Evolutionary conservation across 2,113 vertebrate species (phyloP).

Genomic region (Archocentrus centrarchus): DNA sequence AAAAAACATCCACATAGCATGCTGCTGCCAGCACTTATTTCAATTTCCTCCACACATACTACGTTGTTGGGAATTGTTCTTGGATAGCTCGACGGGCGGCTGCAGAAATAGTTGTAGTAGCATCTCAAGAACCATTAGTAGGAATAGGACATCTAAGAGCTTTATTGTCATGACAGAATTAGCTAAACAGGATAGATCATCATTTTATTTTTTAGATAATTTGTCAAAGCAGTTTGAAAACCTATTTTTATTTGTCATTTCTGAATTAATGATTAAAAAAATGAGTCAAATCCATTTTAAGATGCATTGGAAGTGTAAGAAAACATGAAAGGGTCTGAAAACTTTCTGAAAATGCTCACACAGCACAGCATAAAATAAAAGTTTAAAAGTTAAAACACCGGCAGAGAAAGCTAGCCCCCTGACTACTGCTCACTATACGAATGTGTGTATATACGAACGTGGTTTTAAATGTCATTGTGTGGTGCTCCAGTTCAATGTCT

Average conservation of each 20-base stretch:
- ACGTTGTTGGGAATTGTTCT: background rate
- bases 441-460: background rate
- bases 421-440: background rate
- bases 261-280: background rate
- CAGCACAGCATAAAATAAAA: background rate
- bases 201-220: background rate
- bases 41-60: no score
- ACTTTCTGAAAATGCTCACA: background rate
- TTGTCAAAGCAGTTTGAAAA: background rate
- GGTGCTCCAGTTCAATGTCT: slow-evolving; percentile 32
- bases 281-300: background rate
- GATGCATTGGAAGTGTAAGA: background rate
- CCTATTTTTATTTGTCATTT: background rate
- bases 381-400: background rate
- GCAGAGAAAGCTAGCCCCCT: background rate
- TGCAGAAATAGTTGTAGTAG: background rate
- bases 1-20: no score
- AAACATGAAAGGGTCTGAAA: background rate
- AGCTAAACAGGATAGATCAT: background rate
- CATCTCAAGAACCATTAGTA: background rate
- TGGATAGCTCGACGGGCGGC: background rate
- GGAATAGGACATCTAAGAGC: background rate
- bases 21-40: no score
- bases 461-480: slow-evolving; percentile 62
- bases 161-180: background rate